A percentile compares a stretch with the other conserved stretches of the same genome.
Evolutionary conservation across 2,888 invertebrate species (phyloP).

Genomic region (Drosophila sordidula): DNA sequence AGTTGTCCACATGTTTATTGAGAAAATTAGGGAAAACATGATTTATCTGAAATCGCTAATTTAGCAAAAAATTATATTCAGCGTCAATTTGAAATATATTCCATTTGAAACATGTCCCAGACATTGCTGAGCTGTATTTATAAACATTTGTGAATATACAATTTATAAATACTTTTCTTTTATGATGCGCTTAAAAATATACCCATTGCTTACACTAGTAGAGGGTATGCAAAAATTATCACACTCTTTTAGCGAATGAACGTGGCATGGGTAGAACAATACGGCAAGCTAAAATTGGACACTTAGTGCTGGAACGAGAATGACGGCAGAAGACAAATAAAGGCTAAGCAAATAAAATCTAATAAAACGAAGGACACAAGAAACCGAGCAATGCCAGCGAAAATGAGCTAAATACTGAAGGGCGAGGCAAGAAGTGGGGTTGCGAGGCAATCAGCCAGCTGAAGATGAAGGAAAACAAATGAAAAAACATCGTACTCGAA

Average conservation of each 20-base stretch:
- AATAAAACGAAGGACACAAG: conserved; percentile 71
- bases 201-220: background rate
- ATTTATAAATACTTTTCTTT: no score
- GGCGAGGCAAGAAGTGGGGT: background rate
- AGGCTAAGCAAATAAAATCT: conserved; percentile 78
- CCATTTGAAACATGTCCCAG: no score
- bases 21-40: no score
- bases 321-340: conserved; percentile 70
- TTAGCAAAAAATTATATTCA: no score
- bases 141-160: no score
- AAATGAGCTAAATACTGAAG: conserved; percentile 66
- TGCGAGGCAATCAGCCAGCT: conserved; percentile 16
- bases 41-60: no score
- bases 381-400: conserved; percentile 42
- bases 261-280: conserved; percentile 26
- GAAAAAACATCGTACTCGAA: conserved; percentile 71
- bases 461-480: conserved; percentile 62
- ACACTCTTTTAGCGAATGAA: conserved; percentile 40
- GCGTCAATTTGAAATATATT: no score
- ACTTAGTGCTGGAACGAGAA: conserved; percentile 50
- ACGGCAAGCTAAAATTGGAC: conserved; percentile 62
- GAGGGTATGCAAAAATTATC: conserved; percentile 46
- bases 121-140: no score
- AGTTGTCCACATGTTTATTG: no score
- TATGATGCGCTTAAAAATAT: background rate